Evolutionary conservation across 2,113 vertebrate species (phyloP).

Genomic region (Odontesthes bonariensis): DNA sequence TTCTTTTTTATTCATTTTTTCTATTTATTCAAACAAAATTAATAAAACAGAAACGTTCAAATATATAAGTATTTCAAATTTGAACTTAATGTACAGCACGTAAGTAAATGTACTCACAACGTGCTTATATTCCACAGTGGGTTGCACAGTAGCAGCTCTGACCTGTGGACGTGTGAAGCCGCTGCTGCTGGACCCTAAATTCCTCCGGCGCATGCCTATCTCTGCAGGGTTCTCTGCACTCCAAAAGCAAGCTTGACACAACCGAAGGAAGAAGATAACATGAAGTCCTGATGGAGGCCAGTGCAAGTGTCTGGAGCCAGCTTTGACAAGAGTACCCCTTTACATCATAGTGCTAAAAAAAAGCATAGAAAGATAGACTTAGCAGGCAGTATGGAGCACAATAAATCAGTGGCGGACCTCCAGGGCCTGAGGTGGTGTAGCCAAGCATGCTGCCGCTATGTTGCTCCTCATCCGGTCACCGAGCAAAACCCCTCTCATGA

Average conservation of each 20-base stretch:
- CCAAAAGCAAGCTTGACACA: conserved; percentile 18
- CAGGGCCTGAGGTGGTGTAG: conserved; percentile 34
- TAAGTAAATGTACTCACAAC: conserved; percentile 7
- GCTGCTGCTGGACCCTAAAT: conserved; percentile 23
- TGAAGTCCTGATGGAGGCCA: conserved; percentile 19
- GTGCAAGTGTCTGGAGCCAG: conserved; percentile 43
- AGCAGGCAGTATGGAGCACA: conserved; percentile 48
- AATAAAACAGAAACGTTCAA: neutral
- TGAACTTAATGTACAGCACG: neutral
- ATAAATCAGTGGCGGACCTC: conserved; percentile 69
- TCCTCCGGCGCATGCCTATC: conserved; percentile 51
- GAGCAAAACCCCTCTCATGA: neutral
- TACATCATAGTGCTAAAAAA: conserved; percentile 64
- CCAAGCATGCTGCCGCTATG: conserved; percentile 31
- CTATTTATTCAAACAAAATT: neutral
- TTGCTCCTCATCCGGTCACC: conserved; percentile 32
- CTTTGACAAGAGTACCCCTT: conserved; percentile 43
- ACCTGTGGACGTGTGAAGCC: conserved; percentile 1
- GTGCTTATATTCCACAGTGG: neutral
- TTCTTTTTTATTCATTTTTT: neutral
- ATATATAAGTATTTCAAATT: neutral
- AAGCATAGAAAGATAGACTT: conserved; percentile 79
- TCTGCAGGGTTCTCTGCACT: conserved; percentile 38
- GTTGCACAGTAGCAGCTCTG: conserved; percentile 39
- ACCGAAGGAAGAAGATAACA: conserved; percentile 11